Evolutionary conservation across 1,140 invertebrate genomes (phyloP).

Genomic region (Eufriesea mexicana): DNA sequence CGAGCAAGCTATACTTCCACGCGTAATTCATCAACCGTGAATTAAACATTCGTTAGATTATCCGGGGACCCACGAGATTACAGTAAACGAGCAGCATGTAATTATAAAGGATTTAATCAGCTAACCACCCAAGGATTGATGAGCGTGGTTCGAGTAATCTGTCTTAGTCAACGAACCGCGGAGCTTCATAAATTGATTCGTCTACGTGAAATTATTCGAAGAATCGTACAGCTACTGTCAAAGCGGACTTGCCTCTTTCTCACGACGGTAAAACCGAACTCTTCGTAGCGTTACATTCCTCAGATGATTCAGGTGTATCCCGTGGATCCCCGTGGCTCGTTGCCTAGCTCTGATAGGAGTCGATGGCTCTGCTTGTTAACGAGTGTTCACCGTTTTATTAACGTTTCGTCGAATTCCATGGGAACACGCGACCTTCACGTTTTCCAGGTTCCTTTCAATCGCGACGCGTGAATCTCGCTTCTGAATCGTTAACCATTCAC

Average conservation of each 20-base stretch:
- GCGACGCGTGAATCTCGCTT: not conserved
- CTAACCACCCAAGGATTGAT: not conserved
- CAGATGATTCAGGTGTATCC: slow-evolving; percentile 51
- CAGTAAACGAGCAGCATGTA: not conserved
- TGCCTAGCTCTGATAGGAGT: not conserved
- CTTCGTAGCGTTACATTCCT: slow-evolving; percentile 55
- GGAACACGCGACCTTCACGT: not conserved
- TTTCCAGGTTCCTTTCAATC: not conserved
- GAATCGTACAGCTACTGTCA: slow-evolving; percentile 43
- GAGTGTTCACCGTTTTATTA: not conserved
- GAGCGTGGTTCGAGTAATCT: not conserved
- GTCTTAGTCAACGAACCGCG: slow-evolving; percentile 25
- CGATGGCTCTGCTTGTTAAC: slow-evolving; percentile 19
- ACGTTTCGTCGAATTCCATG: not conserved
- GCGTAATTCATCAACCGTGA: not conserved
- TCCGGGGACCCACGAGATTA: not conserved
- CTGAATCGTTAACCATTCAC: not conserved
- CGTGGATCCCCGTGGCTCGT: slow-evolving; percentile 2
- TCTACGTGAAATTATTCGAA: slow-evolving; percentile 51
- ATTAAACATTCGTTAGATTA: not conserved
- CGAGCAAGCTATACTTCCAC: not conserved
- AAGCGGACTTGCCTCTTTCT: not conserved
- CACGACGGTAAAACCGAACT: slow-evolving; percentile 20
- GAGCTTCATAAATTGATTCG: slow-evolving; percentile 54
- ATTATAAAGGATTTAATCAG: slow-evolving; percentile 41